These are phyloP conservation scores for Pemphredon lugubris DNA, from an alignment of 2,888 invertebrate genomes.

Conservation along the genomic window DNA sequence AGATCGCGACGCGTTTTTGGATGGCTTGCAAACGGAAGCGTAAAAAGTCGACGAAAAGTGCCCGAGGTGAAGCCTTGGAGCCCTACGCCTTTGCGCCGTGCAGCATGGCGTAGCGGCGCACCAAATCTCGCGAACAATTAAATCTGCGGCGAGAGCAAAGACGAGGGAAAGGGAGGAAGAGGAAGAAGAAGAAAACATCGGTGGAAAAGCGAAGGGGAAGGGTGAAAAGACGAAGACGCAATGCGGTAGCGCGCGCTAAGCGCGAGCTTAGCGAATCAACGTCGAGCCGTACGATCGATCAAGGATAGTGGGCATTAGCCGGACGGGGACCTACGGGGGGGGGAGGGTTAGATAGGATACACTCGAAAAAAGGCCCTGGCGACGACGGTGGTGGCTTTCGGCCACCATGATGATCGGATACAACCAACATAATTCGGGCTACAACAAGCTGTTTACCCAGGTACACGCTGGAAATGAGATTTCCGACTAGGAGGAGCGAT, in stretches of 20 bases:
- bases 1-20: slow-evolving; percentile 61
- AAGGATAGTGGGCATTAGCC: slow-evolving; percentile 8
- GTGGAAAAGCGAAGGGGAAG: slow-evolving; percentile 2
- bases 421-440: slow-evolving; percentile 89
- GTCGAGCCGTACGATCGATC: slow-evolving; percentile 23
- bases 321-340: slow-evolving; percentile 44
- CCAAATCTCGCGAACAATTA: slow-evolving; percentile 14
- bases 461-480: slow-evolving; percentile 81
- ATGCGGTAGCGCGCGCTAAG: slow-evolving; percentile 68
- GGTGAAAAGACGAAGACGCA: slow-evolving; percentile 49
- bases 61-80: slow-evolving; percentile 47
- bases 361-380: slow-evolving; percentile 62
- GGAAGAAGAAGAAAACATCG: neutral
- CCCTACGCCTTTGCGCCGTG: slow-evolving; percentile 37
- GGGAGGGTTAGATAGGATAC: slow-evolving; percentile 41
- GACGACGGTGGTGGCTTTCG: slow-evolving; percentile 68
- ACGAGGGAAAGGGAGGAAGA: neutral
- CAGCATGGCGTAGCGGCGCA: slow-evolving; percentile 60
- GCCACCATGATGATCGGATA: slow-evolving; percentile 90
- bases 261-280: slow-evolving; percentile 53
- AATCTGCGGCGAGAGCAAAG: slow-evolving; percentile 2
- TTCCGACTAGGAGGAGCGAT: too few relatives aligned
- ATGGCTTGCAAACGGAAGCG: slow-evolving; percentile 79
- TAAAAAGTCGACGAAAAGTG: slow-evolving; percentile 72
- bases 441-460: slow-evolving; percentile 93